A percentile compares a stretch with the other conserved stretches of the same genome.
Evolutionary conservation across 2,113 vertebrate genomes (phyloP).

Genomic region (Vicugna pacos): DNA sequence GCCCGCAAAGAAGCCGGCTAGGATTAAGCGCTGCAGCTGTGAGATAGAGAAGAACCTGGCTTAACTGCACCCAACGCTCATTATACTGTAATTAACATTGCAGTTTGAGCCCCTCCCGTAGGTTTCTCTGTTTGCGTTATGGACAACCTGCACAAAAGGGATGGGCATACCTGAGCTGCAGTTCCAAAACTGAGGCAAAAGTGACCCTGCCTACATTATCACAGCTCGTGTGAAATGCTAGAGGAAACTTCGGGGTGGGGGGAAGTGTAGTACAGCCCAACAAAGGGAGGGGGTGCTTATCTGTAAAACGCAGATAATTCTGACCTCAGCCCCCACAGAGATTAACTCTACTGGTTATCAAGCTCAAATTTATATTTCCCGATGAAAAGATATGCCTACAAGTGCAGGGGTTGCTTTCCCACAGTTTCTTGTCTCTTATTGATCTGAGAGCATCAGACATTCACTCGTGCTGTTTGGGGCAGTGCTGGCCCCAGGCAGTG

Average conservation of each 20-base stretch:
- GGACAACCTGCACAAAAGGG: too few relatives aligned
- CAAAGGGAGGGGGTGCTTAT: background rate
- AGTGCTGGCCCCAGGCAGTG: background rate
- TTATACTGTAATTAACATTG: too few relatives aligned
- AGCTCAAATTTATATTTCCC: background rate
- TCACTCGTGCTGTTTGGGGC: background rate
- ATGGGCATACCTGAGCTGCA: background rate
- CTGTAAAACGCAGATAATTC: conserved; percentile 33
- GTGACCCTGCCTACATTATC: background rate
- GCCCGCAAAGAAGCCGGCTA: too few relatives aligned
- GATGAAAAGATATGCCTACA: background rate
- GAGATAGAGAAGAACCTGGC: too few relatives aligned
- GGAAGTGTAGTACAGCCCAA: background rate
- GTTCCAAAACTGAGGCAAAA: conserved; percentile 25
- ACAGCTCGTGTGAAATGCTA: background rate
- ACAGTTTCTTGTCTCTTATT: background rate
- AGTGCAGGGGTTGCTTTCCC: background rate
- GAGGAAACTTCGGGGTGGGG: background rate
- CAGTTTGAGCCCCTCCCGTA: too few relatives aligned
- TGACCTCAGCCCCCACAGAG: background rate
- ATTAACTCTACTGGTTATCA: background rate
- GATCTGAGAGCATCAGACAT: background rate
- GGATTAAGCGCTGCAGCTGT: too few relatives aligned
- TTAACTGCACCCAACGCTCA: too few relatives aligned
- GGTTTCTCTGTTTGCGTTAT: too few relatives aligned